Base-by-base conservation (phyloP, 2,797 vertebrate genomes). In the Scolopax bukidnonensis region DNA sequence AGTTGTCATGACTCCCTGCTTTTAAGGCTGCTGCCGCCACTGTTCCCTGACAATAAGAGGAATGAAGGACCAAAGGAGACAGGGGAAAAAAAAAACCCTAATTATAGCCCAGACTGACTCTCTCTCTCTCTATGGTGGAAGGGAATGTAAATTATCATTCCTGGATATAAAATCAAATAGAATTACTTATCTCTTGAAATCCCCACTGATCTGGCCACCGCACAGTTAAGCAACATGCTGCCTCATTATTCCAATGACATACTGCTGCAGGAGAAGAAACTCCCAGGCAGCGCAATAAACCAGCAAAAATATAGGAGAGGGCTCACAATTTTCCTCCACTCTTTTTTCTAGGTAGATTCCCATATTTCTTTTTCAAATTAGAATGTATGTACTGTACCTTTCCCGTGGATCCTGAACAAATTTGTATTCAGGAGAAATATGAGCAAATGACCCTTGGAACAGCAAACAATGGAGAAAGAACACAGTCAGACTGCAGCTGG, bases 121-220 rank as follows among this genome's bases (percentile, higher is more conserved):
- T 94, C 69, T 79, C 43, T 89, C 73, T 89, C 73, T 93, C 86
- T 81, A 63, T 94, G 84, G 81, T 95, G 69, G 82, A 91, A 56
- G 20, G 43, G 75, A 96, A 93, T 79, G 84, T 91, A 94, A 95
- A 96, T 95, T 79, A 94, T 89, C 75, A 86, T 95, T 97, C 87
- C 64, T 77, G 82, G 92, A 57, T 95, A 82, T 32, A 92, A 90
- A 97, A 94, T 97, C 95, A 96, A 97, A 95, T 90, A 94, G 94
- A 96, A 95, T 95, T 90, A 90, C 89, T 97, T 90, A 92, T 97
- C 87, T 96, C 78, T 84, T 93, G 71, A 96, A 95, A 95, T 96
- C 96, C 93, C 96, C 2, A 7, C 79, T 94, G 92, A 93, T 97
- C 87, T 92, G 95, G 79, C 83, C 82, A 84, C 84, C 4, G 3